A percentile compares a stretch with the other conserved stretches of the same genome.
Conservation (phyloP, 2,797 vertebrate genomes). For the Eulemur rubriventer region DNA sequence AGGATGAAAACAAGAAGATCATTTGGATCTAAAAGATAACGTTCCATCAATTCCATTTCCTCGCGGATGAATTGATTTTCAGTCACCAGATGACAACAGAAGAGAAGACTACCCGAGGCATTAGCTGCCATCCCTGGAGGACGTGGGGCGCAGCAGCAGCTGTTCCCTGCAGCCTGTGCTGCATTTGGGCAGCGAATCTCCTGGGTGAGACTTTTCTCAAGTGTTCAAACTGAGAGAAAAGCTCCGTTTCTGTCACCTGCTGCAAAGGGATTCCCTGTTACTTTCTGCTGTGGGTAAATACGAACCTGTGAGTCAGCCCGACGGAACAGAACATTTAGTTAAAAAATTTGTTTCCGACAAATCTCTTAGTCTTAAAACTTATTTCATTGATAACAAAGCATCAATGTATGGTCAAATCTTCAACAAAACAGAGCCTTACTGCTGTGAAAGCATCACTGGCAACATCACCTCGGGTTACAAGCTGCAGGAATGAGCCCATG, state of each 20-base stretch:
- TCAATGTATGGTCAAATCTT: neutral
- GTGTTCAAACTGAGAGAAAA: neutral
- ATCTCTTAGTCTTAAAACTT: neutral
- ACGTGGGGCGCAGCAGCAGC: rapidly evolving
- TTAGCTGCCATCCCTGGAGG: neutral
- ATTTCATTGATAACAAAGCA: neutral
- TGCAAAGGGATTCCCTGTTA: neutral
- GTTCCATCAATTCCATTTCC: neutral
- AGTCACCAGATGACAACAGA: neutral
- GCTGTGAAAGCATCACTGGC: neutral
- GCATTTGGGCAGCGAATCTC: neutral
- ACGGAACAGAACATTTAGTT: neutral
- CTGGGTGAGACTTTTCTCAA: neutral
- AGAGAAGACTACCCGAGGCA: neutral
- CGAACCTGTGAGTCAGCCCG: neutral
- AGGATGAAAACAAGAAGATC: slow-evolving; percentile 27
- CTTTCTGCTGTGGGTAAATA: neutral
- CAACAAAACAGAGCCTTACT: neutral
- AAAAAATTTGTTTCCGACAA: neutral
- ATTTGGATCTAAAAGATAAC: neutral
- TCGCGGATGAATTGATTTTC: slow-evolving; percentile 2
- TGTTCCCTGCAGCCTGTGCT: neutral
- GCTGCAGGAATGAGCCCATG: rapidly evolving
- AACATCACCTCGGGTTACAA: neutral
- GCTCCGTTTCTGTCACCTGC: rapidly evolving